A percentile compares a stretch with the other conserved stretches of the same genome.
Conservation (phyloP, 2,113 vertebrate species). For the Archilochus colubris region DNA sequence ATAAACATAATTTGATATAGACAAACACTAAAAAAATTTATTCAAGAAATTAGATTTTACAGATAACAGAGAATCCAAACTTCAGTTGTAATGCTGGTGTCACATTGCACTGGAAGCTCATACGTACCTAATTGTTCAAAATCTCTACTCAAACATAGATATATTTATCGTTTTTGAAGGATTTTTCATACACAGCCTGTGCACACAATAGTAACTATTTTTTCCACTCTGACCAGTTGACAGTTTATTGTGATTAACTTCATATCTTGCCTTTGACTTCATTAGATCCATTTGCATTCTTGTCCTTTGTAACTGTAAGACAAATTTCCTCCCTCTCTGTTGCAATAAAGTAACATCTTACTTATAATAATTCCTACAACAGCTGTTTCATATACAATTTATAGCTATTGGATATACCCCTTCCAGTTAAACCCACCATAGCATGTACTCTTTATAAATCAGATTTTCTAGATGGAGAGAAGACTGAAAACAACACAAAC, state of each 20-base stretch:
- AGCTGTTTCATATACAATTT: not conserved
- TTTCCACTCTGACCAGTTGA: not conserved
- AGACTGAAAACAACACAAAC: fast-evolving
- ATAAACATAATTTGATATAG: not conserved
- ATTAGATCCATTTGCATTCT: not conserved
- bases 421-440: not conserved
- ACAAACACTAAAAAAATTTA: not conserved
- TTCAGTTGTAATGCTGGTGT: not conserved
- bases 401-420: not conserved
- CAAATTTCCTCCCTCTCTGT: not conserved
- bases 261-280: not conserved
- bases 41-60: not conserved
- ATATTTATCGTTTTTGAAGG: not conserved
- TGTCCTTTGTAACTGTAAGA: not conserved
- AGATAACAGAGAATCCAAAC: not conserved
- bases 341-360: not conserved
- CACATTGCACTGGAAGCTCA: not conserved
- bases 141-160: not conserved
- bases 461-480: not conserved
- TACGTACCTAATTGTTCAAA: not conserved
- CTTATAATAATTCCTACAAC: not conserved
- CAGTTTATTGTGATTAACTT: not conserved
- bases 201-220: not conserved
- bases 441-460: not conserved
- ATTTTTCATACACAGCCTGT: not conserved